Evolutionary conservation across 2,113 vertebrate genomes (phyloP), one percentile per base, ranked within the genome.

Genomic region (Sardina pilchardus): DNA sequence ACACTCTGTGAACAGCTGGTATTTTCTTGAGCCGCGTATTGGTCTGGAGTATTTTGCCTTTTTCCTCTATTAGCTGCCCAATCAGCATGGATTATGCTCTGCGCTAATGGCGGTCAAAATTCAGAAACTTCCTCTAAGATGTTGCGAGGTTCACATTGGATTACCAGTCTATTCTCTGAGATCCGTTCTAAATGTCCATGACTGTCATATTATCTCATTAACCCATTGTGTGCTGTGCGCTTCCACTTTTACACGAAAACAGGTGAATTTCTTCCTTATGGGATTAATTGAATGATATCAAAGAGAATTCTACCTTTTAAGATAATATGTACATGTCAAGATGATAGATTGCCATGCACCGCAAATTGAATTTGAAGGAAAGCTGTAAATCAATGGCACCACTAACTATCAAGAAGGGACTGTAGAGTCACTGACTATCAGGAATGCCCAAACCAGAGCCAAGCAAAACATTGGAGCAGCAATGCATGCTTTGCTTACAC

Each of bases 391-490:
- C 63, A 30, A 30, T 71, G 44, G 34, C 30, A 17, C 16, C 47
- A 34, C 59, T 50, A 87, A 85, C n/a, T 92, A 88, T 90, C 86
- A 53, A 84, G 88, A 67, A 84, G 78, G 83, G 56, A 83, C 50
- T 44, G 87, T 88, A 90, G 91, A 93, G 92, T 94, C 86, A 91
- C 83, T 92, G 89, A 89, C 89, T 89, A 91, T 94, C 88, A 88
- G 91, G 93, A 94, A 94, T 94, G 92, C 87, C 87, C 84, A 75
- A 45, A 4, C 3, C 21, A 2, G 83, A 90, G 93, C 93, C 93
- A 95, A 95, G 88, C 89, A 92, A 92, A 95, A 95, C 93, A 94
- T 43, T 50, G 87, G 86, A 85, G 85, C 81, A 90, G 92, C 91
- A 88, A 89, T 81, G 88, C 90, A 88, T 89, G 90, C 87, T 86